Percentiles rank a stretch among this genome's conserved stretches.
Conservation (phyloP, 30 jellyfish, hydroid and myxozoan genomes). For the Morbakka virulenta region DNA sequence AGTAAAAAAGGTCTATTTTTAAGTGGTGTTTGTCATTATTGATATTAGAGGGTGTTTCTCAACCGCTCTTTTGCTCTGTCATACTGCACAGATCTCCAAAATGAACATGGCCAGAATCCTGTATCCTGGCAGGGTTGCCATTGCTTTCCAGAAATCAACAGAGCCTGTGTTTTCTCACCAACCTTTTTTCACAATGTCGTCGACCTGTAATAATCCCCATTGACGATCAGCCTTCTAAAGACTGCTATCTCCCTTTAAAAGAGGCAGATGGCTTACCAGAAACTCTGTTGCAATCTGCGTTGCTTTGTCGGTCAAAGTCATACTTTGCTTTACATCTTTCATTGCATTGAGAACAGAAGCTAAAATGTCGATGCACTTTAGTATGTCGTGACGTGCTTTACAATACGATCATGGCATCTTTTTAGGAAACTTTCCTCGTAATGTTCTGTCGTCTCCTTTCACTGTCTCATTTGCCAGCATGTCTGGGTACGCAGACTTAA, state of each 20-base stretch:
- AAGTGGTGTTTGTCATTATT: conserved; percentile 20
- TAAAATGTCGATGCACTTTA: not conserved
- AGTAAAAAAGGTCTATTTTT: no score
- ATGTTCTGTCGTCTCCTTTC: no score
- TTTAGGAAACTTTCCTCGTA: not conserved
- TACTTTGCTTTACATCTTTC: not conserved
- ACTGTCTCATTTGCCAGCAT: no score
- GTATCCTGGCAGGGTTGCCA: not conserved
- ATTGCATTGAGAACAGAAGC: conserved; percentile 1
- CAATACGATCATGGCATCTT: conserved; percentile 1
- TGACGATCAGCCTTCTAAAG: conserved; percentile 29
- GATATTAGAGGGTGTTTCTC: conserved; percentile 19
- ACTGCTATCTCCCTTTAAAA: not conserved
- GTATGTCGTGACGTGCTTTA: not conserved
- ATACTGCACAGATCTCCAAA: conserved; percentile 30
- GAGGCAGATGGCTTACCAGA: not conserved
- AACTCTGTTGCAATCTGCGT: not conserved
- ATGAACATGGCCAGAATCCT: conserved; percentile 31
- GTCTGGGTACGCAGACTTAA: no score
- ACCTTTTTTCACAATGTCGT: conserved; percentile 5
- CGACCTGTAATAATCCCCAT: conserved; percentile 30
- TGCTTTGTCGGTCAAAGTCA: not conserved
- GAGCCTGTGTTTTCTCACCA: not conserved
- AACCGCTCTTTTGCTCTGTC: conserved; percentile 52
- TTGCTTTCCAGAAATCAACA: conserved; percentile 31